A percentile compares a stretch with the other conserved stretches of the same genome.
phyloP scores from a whole-genome alignment of 1,140 invertebrate species.

The Habropoda laboriosa region DNA sequence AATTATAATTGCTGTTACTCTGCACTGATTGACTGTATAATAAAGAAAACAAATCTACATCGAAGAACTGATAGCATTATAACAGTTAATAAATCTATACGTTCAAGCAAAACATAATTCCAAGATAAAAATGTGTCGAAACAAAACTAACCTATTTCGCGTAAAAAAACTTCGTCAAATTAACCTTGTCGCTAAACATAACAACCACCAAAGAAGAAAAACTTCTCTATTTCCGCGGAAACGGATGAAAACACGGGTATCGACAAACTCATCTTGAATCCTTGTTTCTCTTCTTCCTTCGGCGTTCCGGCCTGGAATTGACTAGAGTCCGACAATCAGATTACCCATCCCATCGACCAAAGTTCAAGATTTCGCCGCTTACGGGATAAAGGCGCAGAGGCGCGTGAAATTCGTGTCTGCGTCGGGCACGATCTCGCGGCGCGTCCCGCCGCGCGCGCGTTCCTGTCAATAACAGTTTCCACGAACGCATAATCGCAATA shows the following conservation, averaged over 20 bases:
- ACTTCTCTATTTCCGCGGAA: neutral
- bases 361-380: neutral
- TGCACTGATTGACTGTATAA: too few relatives aligned
- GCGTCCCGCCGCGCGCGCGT: neutral
- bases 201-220: neutral
- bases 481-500: constrained; percentile 43
- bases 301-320: neutral
- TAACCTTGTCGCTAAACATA: neutral
- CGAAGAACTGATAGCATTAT: too few relatives aligned
- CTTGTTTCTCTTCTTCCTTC: neutral
- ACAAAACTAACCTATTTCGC: too few relatives aligned
- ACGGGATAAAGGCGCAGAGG: neutral
- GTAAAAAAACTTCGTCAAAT: neutral
- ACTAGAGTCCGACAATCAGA: constrained; percentile 7
- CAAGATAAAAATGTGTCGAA: too few relatives aligned
- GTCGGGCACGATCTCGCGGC: neutral
- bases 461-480: constrained; percentile 51
- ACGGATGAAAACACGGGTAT: neutral
- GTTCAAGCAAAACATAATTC: too few relatives aligned
- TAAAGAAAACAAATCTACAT: too few relatives aligned
- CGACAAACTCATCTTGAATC: constrained; percentile 1
- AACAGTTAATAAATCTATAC: too few relatives aligned
- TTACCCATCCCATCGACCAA: neutral
- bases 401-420: constrained; percentile 19
- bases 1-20: too few relatives aligned